Conservation (phyloP, 2,888 invertebrate species). For the Yponomeuta cagnagella region DNA sequence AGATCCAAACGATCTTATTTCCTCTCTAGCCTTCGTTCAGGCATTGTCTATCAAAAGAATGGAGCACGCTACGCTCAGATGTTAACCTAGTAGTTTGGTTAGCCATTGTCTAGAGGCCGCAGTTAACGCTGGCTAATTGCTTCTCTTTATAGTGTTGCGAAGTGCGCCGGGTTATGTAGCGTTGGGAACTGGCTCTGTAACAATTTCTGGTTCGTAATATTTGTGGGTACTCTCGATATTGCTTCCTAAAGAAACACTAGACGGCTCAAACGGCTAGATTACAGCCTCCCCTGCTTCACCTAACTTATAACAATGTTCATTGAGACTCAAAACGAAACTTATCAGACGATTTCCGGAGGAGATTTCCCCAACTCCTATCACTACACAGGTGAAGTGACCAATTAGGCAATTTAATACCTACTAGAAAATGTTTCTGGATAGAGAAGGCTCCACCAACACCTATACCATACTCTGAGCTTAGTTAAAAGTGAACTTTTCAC, state of each 20-base stretch:
- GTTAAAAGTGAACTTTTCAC: too few species aligned
- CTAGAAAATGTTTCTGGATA: too few species aligned
- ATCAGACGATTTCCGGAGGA: too few species aligned
- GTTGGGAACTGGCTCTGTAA: not conserved
- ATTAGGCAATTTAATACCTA: too few species aligned
- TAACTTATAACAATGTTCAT: too few species aligned
- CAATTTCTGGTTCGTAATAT: not conserved
- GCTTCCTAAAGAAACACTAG: not conserved
- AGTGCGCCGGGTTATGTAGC: not conserved
- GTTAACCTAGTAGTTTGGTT: not conserved
- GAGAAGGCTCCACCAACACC: too few species aligned
- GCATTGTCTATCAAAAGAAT: not conserved
- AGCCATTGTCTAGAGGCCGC: not conserved
- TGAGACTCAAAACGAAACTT: too few species aligned
- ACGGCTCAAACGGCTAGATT: too few species aligned
- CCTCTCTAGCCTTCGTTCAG: not conserved
- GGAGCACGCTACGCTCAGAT: not conserved
- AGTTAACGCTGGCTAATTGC: not conserved
- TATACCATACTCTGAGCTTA: too few species aligned
- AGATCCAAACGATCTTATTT: not conserved
- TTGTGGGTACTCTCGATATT: not conserved
- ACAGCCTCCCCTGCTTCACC: too few species aligned
- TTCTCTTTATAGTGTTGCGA: constrained; percentile 1
- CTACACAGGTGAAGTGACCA: too few species aligned
- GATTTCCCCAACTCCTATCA: too few species aligned